Base-by-base conservation (phyloP, 2,797 vertebrate genomes). In the Coregonus sp. region DNA sequence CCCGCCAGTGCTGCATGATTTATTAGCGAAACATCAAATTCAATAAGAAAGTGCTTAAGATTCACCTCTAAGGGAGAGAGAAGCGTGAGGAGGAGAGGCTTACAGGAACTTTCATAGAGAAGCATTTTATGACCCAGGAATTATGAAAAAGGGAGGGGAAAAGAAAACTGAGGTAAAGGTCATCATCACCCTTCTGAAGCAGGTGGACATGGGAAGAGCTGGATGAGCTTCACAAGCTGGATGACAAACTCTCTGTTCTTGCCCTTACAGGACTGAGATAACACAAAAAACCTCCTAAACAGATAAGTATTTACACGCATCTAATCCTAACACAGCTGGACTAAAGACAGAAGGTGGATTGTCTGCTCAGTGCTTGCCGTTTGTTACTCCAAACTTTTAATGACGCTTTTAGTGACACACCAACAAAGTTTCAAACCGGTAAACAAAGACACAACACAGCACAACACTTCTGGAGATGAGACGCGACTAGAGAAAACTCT, bases 11-110 rank as follows among this genome's bases (percentile, higher is more conserved):
- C 87, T 84, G 80, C 80, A 84, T 87, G 87, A 92, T 92, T 92
- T 94, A 93, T 92, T 88, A 92, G 87, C 90, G 92, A 47, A 92
- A 93, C 90, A 93, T 92, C 91, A 88, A 90, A 93, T 92, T 93
- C 90, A 92, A 93, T 93, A 91, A 92, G 87, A 84, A 84, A 89
- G 89, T 88, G 86, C 89, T 93, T 90, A 92, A 92, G 90, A 92
- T 92, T 93, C 86, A 86, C 63, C 77, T 77, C 77, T 86, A 89
- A 89, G 82, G 81, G 83, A 82, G 78, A 61, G 7, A 47, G 40
- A 47, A 75, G 29, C 0, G 12, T 16, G 20, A 33, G 74, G 72
- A 73, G 29, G 9, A 2, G 31, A 37, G 47, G 56, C 71, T 52
- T 72, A 80, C 12, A 75, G 35, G 81, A 88, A 87, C 85, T 87